Percentiles rank a stretch among this genome's conserved stretches.
Conservation (phyloP, 35 echinoderm and acorn worm species). For the Heliocidaris tuberculata region DNA sequence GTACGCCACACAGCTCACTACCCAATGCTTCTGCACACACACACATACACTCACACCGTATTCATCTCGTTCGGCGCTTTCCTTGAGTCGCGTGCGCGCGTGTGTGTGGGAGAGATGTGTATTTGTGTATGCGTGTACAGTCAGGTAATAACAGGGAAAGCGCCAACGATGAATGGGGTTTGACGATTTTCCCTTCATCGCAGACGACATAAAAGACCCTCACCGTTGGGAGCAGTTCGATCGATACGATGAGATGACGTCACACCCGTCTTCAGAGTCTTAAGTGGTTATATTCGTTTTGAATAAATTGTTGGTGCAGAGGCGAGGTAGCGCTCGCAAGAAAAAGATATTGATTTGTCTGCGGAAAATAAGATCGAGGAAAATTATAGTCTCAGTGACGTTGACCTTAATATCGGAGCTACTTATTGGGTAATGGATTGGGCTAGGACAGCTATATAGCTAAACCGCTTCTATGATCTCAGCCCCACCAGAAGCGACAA, state of each 20-base stretch:
- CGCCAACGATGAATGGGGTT: neutral
- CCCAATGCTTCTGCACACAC: neutral
- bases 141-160: neutral
- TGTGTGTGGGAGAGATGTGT: neutral
- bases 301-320: neutral
- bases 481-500: no score
- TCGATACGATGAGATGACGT: neutral
- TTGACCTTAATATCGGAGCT: neutral
- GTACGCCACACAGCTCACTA: neutral
- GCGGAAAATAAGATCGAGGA: neutral
- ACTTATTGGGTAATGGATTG: neutral
- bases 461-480: no score
- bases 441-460: no score
- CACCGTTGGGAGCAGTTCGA: neutral
- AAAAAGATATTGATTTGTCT: neutral
- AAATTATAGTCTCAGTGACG: neutral
- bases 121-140: neutral
- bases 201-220: neutral
- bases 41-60: neutral
- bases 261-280: neutral
- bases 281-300: neutral
- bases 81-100: neutral
- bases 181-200: neutral
- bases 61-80: neutral
- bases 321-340: neutral